phyloP scores from a whole-genome alignment of 2,797 vertebrate genomes.

The Typhlichthys eigenmanni region DNA sequence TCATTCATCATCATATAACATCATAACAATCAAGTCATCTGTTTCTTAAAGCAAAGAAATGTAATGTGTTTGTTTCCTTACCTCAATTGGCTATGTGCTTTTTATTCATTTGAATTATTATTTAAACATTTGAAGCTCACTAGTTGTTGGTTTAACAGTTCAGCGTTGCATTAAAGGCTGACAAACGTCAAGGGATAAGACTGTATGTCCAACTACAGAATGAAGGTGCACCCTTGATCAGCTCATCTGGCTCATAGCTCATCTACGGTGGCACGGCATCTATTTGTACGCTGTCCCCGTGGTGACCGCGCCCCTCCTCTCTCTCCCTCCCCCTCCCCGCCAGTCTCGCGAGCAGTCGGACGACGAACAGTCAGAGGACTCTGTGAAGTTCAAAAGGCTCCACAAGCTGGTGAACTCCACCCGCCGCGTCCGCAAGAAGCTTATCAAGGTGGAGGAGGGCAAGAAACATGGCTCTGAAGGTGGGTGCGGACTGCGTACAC shows the following conservation, averaged over 20 bases:
- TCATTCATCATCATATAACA: not conserved
- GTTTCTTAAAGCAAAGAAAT: no score
- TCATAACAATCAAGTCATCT: not conserved
- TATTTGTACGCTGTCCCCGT: not conserved
- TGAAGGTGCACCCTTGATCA: no score
- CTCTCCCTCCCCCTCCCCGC: constrained; percentile 9
- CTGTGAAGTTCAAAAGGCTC: constrained; percentile 95
- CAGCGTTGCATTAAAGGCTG: no score
- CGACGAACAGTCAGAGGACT: constrained; percentile 95
- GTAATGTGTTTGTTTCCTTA: no score
- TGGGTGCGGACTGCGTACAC: constrained; percentile 53
- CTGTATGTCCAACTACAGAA: no score
- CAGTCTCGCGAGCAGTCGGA: constrained; percentile 97
- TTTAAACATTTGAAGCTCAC: no score
- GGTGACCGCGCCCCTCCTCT: constrained; percentile 12
- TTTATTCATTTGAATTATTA: constrained; percentile 13
- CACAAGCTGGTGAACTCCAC: constrained; percentile 98
- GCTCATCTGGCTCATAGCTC: not conserved
- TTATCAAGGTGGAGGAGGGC: constrained; percentile 96
- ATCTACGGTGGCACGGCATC: not conserved
- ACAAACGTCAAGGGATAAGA: no score
- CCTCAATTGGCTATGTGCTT: not conserved
- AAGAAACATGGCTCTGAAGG: constrained; percentile 92
- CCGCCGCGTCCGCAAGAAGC: constrained; percentile 94
- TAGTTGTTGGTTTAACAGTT: no score